Evolutionary conservation across 2,113 vertebrate genomes (phyloP).

Genomic region (Paramisgurnus dabryanus): DNA sequence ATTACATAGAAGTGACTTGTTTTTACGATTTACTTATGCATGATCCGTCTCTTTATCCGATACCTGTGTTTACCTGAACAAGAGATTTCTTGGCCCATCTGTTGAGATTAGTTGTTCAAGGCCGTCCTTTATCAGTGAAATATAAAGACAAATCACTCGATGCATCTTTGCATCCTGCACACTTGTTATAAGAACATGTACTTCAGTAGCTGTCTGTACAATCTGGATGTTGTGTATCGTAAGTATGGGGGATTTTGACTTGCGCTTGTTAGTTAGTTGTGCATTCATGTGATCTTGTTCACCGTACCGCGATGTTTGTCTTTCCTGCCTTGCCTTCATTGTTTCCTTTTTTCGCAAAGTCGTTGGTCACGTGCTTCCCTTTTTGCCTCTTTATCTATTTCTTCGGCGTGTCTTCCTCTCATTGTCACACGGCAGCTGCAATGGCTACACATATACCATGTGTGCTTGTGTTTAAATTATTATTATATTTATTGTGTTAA

Average conservation of each 20-base stretch:
- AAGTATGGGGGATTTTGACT: slow-evolving; percentile 56
- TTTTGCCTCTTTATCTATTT: slow-evolving; percentile 7
- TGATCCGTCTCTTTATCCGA: slow-evolving; percentile 60
- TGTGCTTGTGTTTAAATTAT: too few species aligned
- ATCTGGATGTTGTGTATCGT: slow-evolving; percentile 69
- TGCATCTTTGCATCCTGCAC: neutral
- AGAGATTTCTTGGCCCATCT: slow-evolving; percentile 72
- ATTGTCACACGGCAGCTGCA: neutral
- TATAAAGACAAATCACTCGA: slow-evolving; percentile 64
- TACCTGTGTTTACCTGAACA: slow-evolving; percentile 74
- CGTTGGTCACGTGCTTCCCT: slow-evolving; percentile 24
- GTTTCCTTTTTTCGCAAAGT: neutral
- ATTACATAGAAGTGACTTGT: neutral
- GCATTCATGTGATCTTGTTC: neutral
- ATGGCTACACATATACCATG: neutral
- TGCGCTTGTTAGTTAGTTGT: neutral
- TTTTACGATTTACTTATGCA: neutral
- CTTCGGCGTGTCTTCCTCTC: slow-evolving; percentile 11
- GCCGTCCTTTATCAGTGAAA: slow-evolving; percentile 59
- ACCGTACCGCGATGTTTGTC: neutral
- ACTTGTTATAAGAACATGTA: slow-evolving; percentile 63
- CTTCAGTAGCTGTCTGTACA: slow-evolving; percentile 68
- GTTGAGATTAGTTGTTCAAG: slow-evolving; percentile 78
- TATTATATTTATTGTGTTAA: neutral
- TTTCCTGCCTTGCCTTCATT: neutral